These are phyloP conservation scores for Eumeta japonica DNA, from an alignment of 1,140 invertebrate species.

Conservation along the genomic window DNA sequence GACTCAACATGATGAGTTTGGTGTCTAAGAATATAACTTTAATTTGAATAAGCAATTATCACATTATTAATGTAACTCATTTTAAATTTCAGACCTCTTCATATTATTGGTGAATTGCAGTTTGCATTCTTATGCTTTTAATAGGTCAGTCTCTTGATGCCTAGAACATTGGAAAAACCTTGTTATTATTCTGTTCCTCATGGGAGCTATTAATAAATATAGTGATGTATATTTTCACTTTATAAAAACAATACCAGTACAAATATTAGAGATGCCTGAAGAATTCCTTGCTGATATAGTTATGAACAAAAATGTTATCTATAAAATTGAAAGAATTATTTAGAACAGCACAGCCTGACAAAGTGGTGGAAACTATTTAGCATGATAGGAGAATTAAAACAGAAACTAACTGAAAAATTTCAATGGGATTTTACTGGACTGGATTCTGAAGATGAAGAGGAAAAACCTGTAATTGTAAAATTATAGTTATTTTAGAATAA, in stretches of 20 bases:
- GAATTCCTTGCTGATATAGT: slow-evolving; percentile 93
- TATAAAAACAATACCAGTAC: slow-evolving; percentile 75
- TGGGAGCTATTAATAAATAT: slow-evolving; percentile 76
- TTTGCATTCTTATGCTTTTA: slow-evolving; percentile 90
- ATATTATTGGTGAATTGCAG: slow-evolving; percentile 84
- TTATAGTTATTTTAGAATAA: no score
- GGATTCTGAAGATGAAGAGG: slow-evolving; percentile 83
- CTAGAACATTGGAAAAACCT: slow-evolving; percentile 92
- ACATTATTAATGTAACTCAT: no score
- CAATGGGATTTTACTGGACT: slow-evolving; percentile 86
- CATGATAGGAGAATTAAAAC: slow-evolving; percentile 70
- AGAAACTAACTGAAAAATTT: slow-evolving; percentile 72
- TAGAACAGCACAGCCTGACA: slow-evolving; percentile 66
- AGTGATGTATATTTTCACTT: slow-evolving; percentile 82
- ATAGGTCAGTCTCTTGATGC: slow-evolving; percentile 91
- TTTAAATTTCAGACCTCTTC: slow-evolving; percentile 37
- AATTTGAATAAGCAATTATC: no score
- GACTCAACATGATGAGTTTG: slow-evolving; percentile 64
- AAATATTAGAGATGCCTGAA: slow-evolving; percentile 83
- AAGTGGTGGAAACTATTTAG: slow-evolving; percentile 68
- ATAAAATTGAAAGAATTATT: slow-evolving; percentile 81
- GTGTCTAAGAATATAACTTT: slow-evolving; percentile 34
- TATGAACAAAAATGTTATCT: slow-evolving; percentile 87
- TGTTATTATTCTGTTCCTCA: slow-evolving; percentile 74
- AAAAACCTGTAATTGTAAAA: slow-evolving; percentile 86